Conservation (phyloP, 2,888 invertebrate genomes). For the Xanthorhoe spadicearia region DNA sequence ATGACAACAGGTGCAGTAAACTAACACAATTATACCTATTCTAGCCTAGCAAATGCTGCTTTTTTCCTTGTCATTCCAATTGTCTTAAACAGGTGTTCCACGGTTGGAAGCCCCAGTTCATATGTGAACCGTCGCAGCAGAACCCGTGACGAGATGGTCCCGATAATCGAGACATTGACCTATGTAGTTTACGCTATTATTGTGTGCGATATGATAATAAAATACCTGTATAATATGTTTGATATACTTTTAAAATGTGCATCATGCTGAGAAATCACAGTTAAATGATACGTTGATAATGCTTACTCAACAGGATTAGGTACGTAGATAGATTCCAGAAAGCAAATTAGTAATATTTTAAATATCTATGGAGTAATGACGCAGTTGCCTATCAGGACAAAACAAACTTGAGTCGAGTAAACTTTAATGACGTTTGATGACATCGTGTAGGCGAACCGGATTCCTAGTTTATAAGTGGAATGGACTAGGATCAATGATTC, state of each 20-base stretch:
- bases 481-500: conserved; percentile 54
- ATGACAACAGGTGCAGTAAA: background rate
- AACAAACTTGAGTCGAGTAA: conserved; percentile 26
- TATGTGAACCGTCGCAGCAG: conserved; percentile 17
- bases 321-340: background rate
- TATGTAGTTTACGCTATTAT: conserved; percentile 31
- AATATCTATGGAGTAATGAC: no score
- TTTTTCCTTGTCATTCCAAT: conserved; percentile 13
- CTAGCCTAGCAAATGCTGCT: background rate
- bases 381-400: background rate
- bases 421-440: conserved; percentile 41
- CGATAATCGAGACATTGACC: conserved; percentile 69
- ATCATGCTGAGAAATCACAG: background rate
- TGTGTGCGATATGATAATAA: background rate
- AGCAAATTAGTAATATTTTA: background rate
- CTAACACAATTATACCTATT: background rate
- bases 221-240: no score
- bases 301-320: background rate
- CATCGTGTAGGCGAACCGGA: conserved; percentile 51
- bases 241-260: background rate
- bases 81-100: conserved; percentile 40
- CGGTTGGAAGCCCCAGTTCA: conserved; percentile 36
- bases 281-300: background rate
- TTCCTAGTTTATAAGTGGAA: conserved; percentile 49
- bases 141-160: conserved; percentile 60